phyloP scores from a whole-genome alignment of 2,113 vertebrate species.

The Paradoxurus hermaphroditus region DNA sequence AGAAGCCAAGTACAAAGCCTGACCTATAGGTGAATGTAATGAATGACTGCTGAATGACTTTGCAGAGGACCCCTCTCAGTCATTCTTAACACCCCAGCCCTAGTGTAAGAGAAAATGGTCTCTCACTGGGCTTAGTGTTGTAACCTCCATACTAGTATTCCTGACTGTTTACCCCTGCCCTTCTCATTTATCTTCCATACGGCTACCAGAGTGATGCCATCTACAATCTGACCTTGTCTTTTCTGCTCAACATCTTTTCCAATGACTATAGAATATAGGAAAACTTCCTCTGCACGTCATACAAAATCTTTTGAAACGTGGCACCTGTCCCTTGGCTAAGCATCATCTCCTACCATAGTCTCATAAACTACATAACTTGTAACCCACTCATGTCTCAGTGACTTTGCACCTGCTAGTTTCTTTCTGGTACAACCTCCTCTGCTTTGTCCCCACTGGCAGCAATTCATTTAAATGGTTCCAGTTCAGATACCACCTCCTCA shows the following conservation, averaged over 20 bases:
- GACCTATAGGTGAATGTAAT: not conserved
- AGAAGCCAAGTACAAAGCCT: not conserved
- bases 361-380: not conserved
- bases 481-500: not conserved
- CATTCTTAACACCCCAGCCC: not conserved
- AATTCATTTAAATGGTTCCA: not conserved
- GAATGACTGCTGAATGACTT: not conserved
- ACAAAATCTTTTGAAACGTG: not conserved
- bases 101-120: not conserved
- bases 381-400: not conserved
- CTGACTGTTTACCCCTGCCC: not conserved
- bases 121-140: not conserved
- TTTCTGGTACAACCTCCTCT: not conserved
- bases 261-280: not conserved
- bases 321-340: not conserved
- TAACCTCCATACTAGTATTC: not conserved
- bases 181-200: not conserved
- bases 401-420: not conserved
- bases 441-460: not conserved
- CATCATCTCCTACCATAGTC: not conserved
- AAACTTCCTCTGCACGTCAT: not conserved
- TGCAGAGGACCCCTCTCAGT: not conserved
- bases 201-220: not conserved
- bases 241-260: not conserved
- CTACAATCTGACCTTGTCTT: not conserved